A percentile compares a stretch with the other conserved stretches of the same genome.
phyloP scores from a whole-genome alignment of 2,113 vertebrate species.

The Aphyosemion australe region DNA sequence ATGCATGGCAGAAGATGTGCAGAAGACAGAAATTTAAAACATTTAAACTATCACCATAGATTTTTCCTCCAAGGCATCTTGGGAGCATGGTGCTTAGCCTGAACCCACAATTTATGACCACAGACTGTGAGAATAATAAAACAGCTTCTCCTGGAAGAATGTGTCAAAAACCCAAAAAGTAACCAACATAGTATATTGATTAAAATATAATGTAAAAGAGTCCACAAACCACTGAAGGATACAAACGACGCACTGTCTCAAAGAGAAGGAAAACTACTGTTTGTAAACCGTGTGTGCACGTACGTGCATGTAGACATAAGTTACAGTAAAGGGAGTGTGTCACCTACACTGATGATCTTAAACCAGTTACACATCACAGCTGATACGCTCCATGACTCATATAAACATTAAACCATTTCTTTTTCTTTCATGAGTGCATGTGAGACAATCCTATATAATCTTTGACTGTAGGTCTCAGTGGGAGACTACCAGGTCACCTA shows the following conservation, averaged over 20 bases:
- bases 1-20: constrained; percentile 14
- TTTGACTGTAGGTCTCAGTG: constrained; percentile 26
- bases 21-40: constrained; percentile 16
- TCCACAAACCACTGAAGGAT: constrained; percentile 12
- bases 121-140: background rate
- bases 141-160: no score
- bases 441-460: constrained; percentile 29
- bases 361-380: background rate
- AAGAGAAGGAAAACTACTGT: background rate
- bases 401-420: constrained; percentile 34
- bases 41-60: background rate
- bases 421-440: constrained; percentile 13
- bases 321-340: constrained; percentile 9
- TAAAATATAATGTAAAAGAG: constrained; percentile 1
- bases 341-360: constrained; percentile 9
- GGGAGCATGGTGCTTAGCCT: no score
- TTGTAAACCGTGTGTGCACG: constrained; percentile 18
- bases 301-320: constrained; percentile 18
- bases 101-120: background rate
- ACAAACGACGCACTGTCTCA: background rate
- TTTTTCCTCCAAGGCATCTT: background rate
- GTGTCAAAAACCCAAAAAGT: background rate
- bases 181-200: background rate
- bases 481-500: constrained; percentile 11
- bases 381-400: constrained; percentile 24